Evolutionary conservation across 2,888 invertebrate species (phyloP).

Genomic region (Apodemia duryi): DNA sequence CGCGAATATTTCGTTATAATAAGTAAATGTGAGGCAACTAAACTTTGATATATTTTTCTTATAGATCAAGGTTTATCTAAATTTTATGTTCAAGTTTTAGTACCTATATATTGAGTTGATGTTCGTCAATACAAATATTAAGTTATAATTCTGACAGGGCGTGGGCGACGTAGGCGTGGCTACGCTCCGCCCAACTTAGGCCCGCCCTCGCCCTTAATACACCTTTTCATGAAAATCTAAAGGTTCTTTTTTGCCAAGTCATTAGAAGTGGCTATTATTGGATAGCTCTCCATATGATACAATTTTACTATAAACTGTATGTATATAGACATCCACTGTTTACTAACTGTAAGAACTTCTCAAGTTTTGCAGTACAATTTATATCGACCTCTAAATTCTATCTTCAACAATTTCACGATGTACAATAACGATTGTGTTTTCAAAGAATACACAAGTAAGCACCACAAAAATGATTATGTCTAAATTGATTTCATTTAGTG

Average conservation of each 20-base stretch:
- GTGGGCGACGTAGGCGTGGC: slow-evolving; percentile 68
- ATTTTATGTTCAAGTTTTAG: not conserved
- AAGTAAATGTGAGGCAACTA: no score
- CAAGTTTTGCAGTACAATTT: no score
- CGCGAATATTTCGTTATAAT: no score
- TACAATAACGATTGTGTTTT: not conserved
- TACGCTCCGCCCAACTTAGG: slow-evolving; percentile 65
- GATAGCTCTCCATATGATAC: slow-evolving; percentile 7
- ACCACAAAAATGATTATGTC: slow-evolving; percentile 36
- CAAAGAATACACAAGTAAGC: not conserved
- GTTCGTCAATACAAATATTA: slow-evolving; percentile 50
- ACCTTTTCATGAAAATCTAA: slow-evolving; percentile 64
- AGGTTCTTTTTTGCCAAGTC: slow-evolving; percentile 49
- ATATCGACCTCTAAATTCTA: not conserved
- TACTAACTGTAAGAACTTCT: not conserved
- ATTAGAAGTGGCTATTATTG: slow-evolving; percentile 32
- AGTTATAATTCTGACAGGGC: slow-evolving; percentile 64
- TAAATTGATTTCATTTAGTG: slow-evolving; percentile 61
- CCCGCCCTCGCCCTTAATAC: slow-evolving; percentile 73
- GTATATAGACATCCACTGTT: slow-evolving; percentile 2
- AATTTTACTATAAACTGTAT: not conserved
- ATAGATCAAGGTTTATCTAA: not conserved
- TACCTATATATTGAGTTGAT: slow-evolving; percentile 13
- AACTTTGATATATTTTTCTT: not conserved
- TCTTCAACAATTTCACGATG: not conserved